These are phyloP conservation scores for Apodemus speciosus DNA, from an alignment of 2,113 vertebrate species.

Conservation along the genomic window DNA sequence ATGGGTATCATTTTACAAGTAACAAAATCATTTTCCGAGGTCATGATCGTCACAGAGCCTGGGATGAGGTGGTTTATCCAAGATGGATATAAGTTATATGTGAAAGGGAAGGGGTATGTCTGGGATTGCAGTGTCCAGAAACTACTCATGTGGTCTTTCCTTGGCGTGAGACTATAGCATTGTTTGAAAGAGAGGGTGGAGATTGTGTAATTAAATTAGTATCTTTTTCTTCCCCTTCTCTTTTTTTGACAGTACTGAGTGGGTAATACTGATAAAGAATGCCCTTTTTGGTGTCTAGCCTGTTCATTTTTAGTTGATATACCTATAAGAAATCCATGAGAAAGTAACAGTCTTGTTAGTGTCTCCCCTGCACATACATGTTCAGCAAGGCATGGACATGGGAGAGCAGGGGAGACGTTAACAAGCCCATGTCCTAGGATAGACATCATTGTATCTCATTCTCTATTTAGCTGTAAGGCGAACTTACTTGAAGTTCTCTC, in stretches of 20 bases:
- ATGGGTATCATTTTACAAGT: not conserved
- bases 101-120: not conserved
- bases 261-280: not conserved
- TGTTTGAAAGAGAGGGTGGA: not conserved
- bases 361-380: constrained; percentile 71
- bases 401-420: too few relatives aligned
- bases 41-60: not conserved
- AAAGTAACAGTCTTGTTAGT: constrained; percentile 62
- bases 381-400: constrained; percentile 55
- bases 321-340: constrained; percentile 64
- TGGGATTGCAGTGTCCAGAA: not conserved
- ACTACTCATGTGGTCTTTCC: not conserved
- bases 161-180: not conserved
- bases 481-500: constrained; percentile 57
- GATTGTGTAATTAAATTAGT: constrained; percentile 12
- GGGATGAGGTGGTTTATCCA: not conserved
- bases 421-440: constrained; percentile 81
- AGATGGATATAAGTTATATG: not conserved
- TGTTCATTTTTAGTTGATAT: not conserved
- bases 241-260: not conserved
- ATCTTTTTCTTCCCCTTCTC: not conserved
- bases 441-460: constrained; percentile 61
- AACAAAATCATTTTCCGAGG: not conserved
- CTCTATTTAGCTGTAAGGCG: constrained; percentile 86
- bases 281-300: not conserved